Percentiles rank a stretch among this genome's conserved stretches.
Conservation (phyloP, 2,888 invertebrate species). For the Aquatica leii region DNA sequence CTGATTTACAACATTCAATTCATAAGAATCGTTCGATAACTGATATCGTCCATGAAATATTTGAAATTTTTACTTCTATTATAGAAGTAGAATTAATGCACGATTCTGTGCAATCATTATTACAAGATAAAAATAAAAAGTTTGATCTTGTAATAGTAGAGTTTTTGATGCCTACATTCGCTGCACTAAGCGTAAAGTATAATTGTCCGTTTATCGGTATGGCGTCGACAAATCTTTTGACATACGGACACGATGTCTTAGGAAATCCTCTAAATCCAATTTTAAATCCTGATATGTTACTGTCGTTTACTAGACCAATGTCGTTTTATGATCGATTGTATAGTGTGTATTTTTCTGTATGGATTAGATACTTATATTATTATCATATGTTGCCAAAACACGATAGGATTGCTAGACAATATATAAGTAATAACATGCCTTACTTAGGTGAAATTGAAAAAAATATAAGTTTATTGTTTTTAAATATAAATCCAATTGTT, state of each 20-base stretch:
- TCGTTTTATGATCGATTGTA: conserved; percentile 33
- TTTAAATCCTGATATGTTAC: conserved; percentile 42
- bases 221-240: conserved; percentile 28
- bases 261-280: conserved; percentile 49
- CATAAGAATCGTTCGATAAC: background rate
- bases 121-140: conserved; percentile 14
- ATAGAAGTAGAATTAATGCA: conserved; percentile 7
- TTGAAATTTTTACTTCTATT: background rate
- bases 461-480: conserved; percentile 52
- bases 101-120: conserved; percentile 17
- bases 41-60: background rate
- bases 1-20: background rate
- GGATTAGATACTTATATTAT: conserved; percentile 43
- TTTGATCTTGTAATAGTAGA: conserved; percentile 41
- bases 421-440: conserved; percentile 54
- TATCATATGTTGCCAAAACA: conserved; percentile 46
- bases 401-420: conserved; percentile 49
- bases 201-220: conserved; percentile 40
- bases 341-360: conserved; percentile 49
- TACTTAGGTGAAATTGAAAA: conserved; percentile 51
- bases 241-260: conserved; percentile 38
- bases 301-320: conserved; percentile 20
- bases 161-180: conserved; percentile 28
- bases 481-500: conserved; percentile 53
- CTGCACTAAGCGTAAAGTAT: conserved; percentile 37